Evolutionary conservation across 2,888 invertebrate genomes (phyloP), one percentile per base, ranked within the genome.

Genomic region (Hoplodrina ambigua): DNA sequence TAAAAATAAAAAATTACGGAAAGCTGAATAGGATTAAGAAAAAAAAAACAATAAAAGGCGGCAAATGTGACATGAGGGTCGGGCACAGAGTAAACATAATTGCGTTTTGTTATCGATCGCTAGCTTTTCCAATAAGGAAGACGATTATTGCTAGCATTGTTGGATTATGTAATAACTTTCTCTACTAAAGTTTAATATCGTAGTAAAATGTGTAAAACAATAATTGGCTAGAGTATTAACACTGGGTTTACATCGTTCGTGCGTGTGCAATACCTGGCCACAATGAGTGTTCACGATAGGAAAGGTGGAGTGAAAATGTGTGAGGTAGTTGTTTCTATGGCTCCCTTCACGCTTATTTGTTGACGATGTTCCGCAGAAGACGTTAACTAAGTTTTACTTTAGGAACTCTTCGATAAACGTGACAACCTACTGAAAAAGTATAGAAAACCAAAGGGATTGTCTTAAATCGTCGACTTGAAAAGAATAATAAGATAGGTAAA

Each of bases 91-190:
- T 62, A 37, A 53, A 66, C 62, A 49, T 58, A 59, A 62, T 63
- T 76, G 25, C 41, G 20, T 63, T 78, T 72, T 72, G 78, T 62
- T 76, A 67, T 78, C 46, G 50, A 46, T 59, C 33, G 15, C 37
- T 8, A 58, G 41, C 19, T 78, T 72, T 76, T 78, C 58, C 54
- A 78, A 78, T 66, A 79, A 71, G 67, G 75, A 78, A 78, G 60
- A 57, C 20, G 17, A 44, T 66, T 55, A 37, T 60, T 53, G 46
- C 30, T 37, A 37, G 44, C 37, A 58, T 56, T 63, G 65, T 61
- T 15, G 13, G 1, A 44, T 71, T 64, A 57, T 61, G 30, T 44
- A 79, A 75, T 65, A 64, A 80, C 78, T 78, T 78, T 78, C 80
- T 30, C 75, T 62, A 20, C 37, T 64, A 75, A 77, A 75, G 57